A percentile compares a stretch with the other conserved stretches of the same genome.
phyloP scores from a whole-genome alignment of 2,888 invertebrate species.

The Cactoblastis cactorum region DNA sequence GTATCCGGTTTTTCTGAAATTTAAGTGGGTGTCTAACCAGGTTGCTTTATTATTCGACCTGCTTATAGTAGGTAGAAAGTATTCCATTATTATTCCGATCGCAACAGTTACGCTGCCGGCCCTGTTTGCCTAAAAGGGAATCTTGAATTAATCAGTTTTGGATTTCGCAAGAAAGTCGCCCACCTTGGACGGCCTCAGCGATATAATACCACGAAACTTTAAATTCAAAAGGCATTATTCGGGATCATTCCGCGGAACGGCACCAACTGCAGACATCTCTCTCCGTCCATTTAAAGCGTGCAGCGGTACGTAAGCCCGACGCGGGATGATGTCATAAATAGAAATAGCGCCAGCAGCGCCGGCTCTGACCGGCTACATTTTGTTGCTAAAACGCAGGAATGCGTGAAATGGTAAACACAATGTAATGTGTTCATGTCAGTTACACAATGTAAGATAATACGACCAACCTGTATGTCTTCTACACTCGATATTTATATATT shows the following conservation, averaged over 20 bases:
- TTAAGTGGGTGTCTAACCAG: constrained; percentile 30
- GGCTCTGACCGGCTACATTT: constrained; percentile 55
- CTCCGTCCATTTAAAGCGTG: constrained; percentile 80
- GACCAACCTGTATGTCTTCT: background rate
- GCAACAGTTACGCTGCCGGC: constrained; percentile 49
- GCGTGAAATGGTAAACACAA: constrained; percentile 49
- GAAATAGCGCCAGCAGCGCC: constrained; percentile 75
- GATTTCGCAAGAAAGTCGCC: constrained; percentile 63
- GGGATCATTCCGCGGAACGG: constrained; percentile 74
- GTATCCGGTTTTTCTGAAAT: constrained; percentile 23
- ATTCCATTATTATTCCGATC: constrained; percentile 56
- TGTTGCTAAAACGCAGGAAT: constrained; percentile 59
- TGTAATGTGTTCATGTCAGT: constrained; percentile 21
- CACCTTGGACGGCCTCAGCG: constrained; percentile 49
- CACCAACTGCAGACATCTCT: constrained; percentile 75
- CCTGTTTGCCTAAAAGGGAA: constrained; percentile 68
- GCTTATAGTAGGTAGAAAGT: constrained; percentile 16
- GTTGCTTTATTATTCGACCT: constrained; percentile 26
- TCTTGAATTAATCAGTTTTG: constrained; percentile 70
- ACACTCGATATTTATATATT: background rate
- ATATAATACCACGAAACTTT: constrained; percentile 53
- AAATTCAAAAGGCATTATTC: constrained; percentile 70
- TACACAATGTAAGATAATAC: constrained; percentile 22
- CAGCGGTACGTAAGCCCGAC: constrained; percentile 78
- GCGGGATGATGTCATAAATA: constrained; percentile 80